phyloP scores from a whole-genome alignment of 2,113 vertebrate genomes.

The Malurus cyaneus region DNA sequence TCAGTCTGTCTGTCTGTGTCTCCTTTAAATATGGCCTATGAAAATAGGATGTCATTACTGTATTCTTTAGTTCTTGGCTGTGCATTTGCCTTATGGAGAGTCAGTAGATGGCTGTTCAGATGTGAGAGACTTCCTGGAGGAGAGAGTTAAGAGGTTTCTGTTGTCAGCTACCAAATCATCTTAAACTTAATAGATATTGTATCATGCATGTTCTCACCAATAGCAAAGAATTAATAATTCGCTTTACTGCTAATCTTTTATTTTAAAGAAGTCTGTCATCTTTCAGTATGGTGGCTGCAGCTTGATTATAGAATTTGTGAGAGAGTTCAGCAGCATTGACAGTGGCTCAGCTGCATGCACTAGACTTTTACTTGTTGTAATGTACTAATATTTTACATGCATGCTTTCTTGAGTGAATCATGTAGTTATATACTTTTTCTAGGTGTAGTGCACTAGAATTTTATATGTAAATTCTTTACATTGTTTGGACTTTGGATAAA shows the following conservation, averaged over 20 bases:
- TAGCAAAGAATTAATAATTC: not conserved
- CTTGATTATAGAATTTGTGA: not conserved
- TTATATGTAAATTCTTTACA: not conserved
- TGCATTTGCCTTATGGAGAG: not conserved
- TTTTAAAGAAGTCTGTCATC: not conserved
- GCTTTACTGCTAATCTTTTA: not conserved
- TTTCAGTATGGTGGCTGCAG: not conserved
- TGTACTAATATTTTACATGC: not conserved
- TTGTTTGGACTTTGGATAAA: not conserved
- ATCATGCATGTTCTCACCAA: not conserved
- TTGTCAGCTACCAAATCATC: not conserved
- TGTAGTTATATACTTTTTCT: not conserved
- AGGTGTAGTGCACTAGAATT: not conserved
- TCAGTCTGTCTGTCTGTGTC: not conserved
- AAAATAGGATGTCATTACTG: not conserved
- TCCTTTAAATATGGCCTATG: not conserved
- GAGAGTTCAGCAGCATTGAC: not conserved
- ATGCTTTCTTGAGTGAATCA: not conserved
- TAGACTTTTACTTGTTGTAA: not conserved
- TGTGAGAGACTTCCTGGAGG: not conserved
- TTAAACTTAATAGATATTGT: not conserved
- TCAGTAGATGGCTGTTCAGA: not conserved
- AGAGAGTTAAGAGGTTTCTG: not conserved
- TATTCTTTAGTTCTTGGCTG: not conserved
- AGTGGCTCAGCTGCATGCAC: not conserved